Conservation (phyloP, 2,797 vertebrate genomes). For the Enteromius unitaeniatus region DNA sequence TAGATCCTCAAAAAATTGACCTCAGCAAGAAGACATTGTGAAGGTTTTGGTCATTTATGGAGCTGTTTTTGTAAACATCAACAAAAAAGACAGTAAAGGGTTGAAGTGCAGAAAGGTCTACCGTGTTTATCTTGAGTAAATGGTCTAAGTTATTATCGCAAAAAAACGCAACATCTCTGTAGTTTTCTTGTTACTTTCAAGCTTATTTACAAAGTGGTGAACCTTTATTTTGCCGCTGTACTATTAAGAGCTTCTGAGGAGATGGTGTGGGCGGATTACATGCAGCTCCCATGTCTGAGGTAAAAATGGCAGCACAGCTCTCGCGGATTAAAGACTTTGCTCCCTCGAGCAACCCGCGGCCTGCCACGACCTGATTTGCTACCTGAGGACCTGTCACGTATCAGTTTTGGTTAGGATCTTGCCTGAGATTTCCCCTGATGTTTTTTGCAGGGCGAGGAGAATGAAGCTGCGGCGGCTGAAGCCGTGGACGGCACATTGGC, state of each 20-base stretch:
- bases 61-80: background rate
- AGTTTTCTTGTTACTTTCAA: background rate
- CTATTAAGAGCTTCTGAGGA: constrained; percentile 33
- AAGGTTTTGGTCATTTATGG: background rate
- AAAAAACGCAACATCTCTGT: background rate
- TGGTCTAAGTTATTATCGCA: background rate
- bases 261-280: constrained; percentile 67
- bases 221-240: background rate
- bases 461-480: constrained; percentile 69
- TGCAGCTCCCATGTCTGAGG: constrained; percentile 55
- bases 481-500: constrained; percentile 70
- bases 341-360: constrained; percentile 56
- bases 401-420: constrained; percentile 51
- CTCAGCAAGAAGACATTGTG: background rate
- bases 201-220: background rate
- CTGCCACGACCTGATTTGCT: constrained; percentile 60
- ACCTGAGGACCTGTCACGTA: constrained; percentile 61
- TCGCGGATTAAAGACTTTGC: constrained; percentile 70
- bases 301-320: constrained; percentile 72
- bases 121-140: background rate
- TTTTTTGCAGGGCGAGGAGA: constrained; percentile 77
- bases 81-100: background rate
- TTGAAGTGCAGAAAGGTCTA: background rate
- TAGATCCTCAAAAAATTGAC: background rate
- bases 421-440: constrained; percentile 6